Evolutionary conservation across 2,797 vertebrate genomes (phyloP).

Genomic region (Synaphobranchus kaupii): DNA sequence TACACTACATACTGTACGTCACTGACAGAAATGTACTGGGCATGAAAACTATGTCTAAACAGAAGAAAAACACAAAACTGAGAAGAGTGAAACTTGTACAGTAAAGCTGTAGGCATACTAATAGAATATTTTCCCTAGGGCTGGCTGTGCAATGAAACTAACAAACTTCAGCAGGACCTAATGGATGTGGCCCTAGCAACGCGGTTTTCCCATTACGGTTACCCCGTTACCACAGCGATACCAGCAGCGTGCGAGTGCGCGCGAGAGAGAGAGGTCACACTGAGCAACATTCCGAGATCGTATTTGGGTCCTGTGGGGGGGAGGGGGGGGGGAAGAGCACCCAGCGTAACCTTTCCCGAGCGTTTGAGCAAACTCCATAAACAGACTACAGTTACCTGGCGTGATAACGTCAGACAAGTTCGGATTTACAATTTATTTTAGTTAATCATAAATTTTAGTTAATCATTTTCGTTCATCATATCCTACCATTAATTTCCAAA

Average conservation of each 20-base stretch:
- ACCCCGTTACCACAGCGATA: neutral
- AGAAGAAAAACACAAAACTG: neutral
- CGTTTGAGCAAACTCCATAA: constrained; percentile 45
- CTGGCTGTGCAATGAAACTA: neutral
- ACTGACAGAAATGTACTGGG: neutral
- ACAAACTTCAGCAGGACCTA: constrained; percentile 11
- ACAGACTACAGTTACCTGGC: neutral
- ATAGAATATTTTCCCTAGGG: neutral
- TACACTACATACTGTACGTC: neutral
- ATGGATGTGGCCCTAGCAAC: constrained; percentile 31
- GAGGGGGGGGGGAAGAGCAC: neutral
- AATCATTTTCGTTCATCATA: too few relatives aligned
- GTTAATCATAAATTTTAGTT: too few relatives aligned
- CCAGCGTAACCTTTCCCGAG: constrained; percentile 63
- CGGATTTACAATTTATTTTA: neutral
- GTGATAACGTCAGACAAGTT: neutral
- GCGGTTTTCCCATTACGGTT: constrained; percentile 5
- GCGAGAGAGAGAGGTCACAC: constrained; percentile 32
- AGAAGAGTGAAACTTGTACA: too few relatives aligned
- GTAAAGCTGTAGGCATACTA: neutral
- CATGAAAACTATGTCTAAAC: neutral
- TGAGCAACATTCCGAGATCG: constrained; percentile 63
- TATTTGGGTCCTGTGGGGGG: constrained; percentile 56
- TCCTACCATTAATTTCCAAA: too few relatives aligned
- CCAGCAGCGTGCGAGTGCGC: constrained; percentile 32